Percentiles rank a stretch among this genome's conserved stretches.
Evolutionary conservation across 2,888 invertebrate genomes (phyloP).

Genomic region (Melinaea marsaeus): DNA sequence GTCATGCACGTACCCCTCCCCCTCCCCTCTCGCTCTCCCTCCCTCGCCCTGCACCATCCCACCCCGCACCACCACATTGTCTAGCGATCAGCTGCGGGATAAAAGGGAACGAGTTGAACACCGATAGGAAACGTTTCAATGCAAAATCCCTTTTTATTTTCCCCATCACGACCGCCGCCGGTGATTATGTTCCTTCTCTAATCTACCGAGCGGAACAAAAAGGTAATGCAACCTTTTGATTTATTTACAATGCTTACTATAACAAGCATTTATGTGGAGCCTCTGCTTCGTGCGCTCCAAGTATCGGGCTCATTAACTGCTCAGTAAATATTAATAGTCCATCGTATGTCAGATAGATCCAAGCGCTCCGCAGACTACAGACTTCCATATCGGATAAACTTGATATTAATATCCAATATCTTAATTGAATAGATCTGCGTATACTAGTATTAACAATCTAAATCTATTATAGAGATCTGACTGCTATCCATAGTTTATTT

Average conservation of each 20-base stretch:
- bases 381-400: too few species aligned
- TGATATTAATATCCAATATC: too few species aligned
- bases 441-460: too few species aligned
- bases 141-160: conserved; percentile 66
- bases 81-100: conserved; percentile 72
- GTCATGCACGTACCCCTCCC: conserved; percentile 70
- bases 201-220: conserved; percentile 63
- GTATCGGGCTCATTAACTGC: conserved; percentile 40
- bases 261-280: conserved; percentile 52
- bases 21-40: conserved; percentile 34
- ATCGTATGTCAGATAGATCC: too few species aligned
- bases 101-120: conserved; percentile 64
- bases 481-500: too few species aligned
- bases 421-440: too few species aligned
- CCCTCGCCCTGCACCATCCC: conserved; percentile 47
- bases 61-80: conserved; percentile 58
- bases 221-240: conserved; percentile 49
- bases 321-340: conserved; percentile 34
- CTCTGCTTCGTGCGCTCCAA: conserved; percentile 32
- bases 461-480: too few species aligned
- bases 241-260: conserved; percentile 63
- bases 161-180: conserved; percentile 58
- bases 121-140: conserved; percentile 70
- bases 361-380: too few species aligned
- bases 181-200: conserved; percentile 62